phyloP scores from a whole-genome alignment of 2,797 vertebrate genomes.

The Acrocephalus scirpaceus region DNA sequence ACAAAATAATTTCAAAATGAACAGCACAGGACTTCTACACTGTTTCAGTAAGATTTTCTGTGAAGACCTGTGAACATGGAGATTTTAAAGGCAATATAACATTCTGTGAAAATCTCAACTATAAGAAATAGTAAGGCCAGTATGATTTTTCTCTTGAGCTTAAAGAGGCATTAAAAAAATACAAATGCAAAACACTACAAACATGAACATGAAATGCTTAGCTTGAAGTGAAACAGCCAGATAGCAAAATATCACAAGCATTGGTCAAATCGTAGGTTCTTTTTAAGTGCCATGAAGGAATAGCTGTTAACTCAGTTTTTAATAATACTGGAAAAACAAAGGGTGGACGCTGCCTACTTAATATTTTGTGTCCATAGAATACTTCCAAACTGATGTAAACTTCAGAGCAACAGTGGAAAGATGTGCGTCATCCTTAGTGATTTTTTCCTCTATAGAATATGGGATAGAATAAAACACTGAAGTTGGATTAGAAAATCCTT shows the following conservation, averaged over 20 bases:
- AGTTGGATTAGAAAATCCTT: background rate
- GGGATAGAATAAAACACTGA: background rate
- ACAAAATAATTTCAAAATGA: background rate
- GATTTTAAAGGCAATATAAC: background rate
- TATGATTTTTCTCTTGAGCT: background rate
- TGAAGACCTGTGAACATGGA: background rate
- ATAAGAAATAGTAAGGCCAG: background rate
- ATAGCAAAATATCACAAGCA: background rate
- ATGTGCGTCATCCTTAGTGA: too few relatives aligned
- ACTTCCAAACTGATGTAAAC: background rate
- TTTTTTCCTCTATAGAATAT: background rate
- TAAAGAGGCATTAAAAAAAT: background rate
- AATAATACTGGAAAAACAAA: background rate
- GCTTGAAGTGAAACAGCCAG: background rate
- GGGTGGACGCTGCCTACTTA: accelerated
- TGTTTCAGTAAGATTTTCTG: background rate
- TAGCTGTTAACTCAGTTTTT: background rate
- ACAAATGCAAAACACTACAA: accelerated
- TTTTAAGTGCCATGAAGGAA: background rate
- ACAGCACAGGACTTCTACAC: accelerated
- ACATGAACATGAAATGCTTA: accelerated
- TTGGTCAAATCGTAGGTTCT: background rate
- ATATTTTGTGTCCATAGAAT: background rate
- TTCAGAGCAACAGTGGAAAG: background rate
- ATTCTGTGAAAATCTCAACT: background rate